Percentiles rank a stretch among this genome's conserved stretches.
phyloP scores from a whole-genome alignment of 2,113 vertebrate species.

The Epinephelus fuscoguttatus region DNA sequence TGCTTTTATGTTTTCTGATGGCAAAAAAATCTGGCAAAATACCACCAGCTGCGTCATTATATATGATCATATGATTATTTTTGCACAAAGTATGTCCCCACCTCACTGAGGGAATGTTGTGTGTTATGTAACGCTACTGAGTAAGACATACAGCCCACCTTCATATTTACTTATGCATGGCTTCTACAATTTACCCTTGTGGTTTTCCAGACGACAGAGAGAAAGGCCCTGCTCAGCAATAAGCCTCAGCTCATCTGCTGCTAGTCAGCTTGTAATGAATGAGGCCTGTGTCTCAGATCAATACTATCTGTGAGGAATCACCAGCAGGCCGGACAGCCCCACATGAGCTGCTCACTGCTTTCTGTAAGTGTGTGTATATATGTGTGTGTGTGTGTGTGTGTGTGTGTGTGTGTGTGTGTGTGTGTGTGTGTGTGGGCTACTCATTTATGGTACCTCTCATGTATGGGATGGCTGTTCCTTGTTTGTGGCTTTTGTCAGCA shows the following conservation, averaged over 20 bases:
- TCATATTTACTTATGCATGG: slow-evolving; percentile 72
- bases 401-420: not conserved
- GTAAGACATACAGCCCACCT: slow-evolving; percentile 60
- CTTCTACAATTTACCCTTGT: slow-evolving; percentile 69
- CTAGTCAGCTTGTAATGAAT: slow-evolving; percentile 83
- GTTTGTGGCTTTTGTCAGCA: slow-evolving; percentile 44
- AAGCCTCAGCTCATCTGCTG: slow-evolving; percentile 79
- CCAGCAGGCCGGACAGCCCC: slow-evolving; percentile 68
- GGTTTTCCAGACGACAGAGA: slow-evolving; percentile 60
- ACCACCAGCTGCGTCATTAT: not conserved
- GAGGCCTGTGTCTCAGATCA: slow-evolving; percentile 76
- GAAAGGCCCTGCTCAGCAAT: slow-evolving; percentile 83
- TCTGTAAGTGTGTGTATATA: not conserved
- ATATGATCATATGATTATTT: slow-evolving; percentile 14
- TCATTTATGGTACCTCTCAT: slow-evolving; percentile 22
- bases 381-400: slow-evolving; percentile 38
- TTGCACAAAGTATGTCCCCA: not conserved
- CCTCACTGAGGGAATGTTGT: not conserved
- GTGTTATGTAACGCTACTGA: slow-evolving; percentile 70
- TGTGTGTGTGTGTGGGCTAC: not conserved
- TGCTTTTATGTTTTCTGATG: not conserved
- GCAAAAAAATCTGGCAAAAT: not conserved
- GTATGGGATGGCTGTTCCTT: slow-evolving; percentile 15
- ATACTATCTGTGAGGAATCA: slow-evolving; percentile 85
- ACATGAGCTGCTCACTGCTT: slow-evolving; percentile 57